phyloP scores from a whole-genome alignment of 2,113 vertebrate genomes.

The Centropus unirufus region DNA sequence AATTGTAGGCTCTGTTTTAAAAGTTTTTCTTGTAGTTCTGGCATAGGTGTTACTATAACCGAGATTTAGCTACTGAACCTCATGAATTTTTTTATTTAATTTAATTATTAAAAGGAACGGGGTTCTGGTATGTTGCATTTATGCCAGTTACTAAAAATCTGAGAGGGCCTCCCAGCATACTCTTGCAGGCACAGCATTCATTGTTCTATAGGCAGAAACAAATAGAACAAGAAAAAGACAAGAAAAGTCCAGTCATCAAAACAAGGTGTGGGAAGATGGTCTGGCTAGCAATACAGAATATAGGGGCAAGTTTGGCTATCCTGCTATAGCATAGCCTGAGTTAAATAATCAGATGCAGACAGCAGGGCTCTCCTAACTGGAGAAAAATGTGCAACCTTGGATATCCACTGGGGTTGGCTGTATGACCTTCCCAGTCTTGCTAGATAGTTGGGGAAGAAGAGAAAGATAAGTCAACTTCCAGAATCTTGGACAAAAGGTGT shows the following conservation, averaged over 20 bases:
- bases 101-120: not conserved
- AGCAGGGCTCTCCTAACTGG: not conserved
- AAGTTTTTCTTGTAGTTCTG: not conserved
- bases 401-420: not conserved
- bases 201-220: not conserved
- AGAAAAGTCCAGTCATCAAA: not conserved
- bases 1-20: not conserved
- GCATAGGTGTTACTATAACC: not conserved
- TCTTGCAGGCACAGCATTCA: not conserved
- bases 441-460: not conserved
- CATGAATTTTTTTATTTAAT: not conserved
- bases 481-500: not conserved
- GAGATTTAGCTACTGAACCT: not conserved
- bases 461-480: not conserved
- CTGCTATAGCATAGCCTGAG: not conserved
- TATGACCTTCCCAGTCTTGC: not conserved
- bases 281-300: not conserved
- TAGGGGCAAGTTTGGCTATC: not conserved
- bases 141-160: not conserved
- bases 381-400: not conserved
- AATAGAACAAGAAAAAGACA: not conserved
- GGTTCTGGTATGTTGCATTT: not conserved
- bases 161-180: not conserved
- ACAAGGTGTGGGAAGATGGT: not conserved
- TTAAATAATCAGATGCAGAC: not conserved